These are phyloP conservation scores for Alosa sapidissima DNA, from an alignment of 2,797 vertebrate species.

Conservation along the genomic window DNA sequence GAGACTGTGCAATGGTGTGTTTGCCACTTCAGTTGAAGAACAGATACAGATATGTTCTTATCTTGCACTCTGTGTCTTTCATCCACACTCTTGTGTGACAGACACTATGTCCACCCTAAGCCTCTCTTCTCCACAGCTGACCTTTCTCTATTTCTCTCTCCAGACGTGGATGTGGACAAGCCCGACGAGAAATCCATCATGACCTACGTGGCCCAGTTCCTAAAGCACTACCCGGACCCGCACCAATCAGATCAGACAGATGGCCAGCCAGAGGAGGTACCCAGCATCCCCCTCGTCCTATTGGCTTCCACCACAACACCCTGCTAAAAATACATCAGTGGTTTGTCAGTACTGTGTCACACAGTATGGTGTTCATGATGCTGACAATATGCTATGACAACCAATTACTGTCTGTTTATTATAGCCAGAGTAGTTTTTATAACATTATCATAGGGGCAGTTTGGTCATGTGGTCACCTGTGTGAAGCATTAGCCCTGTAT, in stretches of 20 bases:
- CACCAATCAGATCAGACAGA: slow-evolving; percentile 75
- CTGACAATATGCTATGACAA: slow-evolving; percentile 4
- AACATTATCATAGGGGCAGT: neutral
- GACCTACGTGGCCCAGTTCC: slow-evolving; percentile 98
- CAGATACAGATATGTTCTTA: neutral
- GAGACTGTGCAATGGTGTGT: neutral
- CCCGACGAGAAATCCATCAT: slow-evolving; percentile 99
- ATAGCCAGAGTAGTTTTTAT: neutral
- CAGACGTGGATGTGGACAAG: slow-evolving; percentile 98
- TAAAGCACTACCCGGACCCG: slow-evolving; percentile 91
- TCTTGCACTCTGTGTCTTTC: neutral
- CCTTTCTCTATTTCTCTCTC: slow-evolving; percentile 35
- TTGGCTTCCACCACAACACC: neutral
- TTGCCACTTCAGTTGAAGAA: too few relatives aligned
- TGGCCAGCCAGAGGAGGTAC: slow-evolving; percentile 88
- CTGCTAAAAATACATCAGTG: slow-evolving; percentile 39
- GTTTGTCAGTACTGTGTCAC: slow-evolving; percentile 19
- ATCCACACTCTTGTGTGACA: neutral
- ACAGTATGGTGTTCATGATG: slow-evolving; percentile 26
- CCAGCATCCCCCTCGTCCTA: slow-evolving; percentile 36
- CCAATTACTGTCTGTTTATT: neutral
- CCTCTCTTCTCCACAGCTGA: neutral
- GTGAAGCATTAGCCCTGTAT: neutral
- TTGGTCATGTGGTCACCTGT: neutral
- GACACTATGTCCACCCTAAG: neutral